Evolutionary conservation across 1,140 invertebrate species (phyloP).

Genomic region (Argopecten irradians): DNA sequence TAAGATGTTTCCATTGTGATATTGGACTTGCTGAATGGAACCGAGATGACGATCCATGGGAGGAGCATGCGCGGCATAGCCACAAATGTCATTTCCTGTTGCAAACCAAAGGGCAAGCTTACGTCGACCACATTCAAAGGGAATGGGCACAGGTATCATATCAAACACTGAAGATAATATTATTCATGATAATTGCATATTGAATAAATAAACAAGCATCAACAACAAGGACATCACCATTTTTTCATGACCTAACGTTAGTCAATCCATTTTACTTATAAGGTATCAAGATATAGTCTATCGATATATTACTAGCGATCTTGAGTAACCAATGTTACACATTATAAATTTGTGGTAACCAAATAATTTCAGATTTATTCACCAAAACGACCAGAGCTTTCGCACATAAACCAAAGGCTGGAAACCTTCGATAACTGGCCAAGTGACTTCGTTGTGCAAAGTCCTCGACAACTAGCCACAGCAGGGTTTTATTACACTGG

Average conservation of each 20-base stretch:
- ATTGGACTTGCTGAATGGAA: background rate
- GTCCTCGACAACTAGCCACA: slow-evolving; percentile 28
- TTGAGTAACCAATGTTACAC: too few species aligned
- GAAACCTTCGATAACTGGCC: slow-evolving; percentile 31
- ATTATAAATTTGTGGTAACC: too few species aligned
- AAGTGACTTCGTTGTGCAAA: background rate
- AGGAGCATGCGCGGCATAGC: slow-evolving; percentile 5
- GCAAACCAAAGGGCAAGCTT: background rate
- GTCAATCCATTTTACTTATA: too few species aligned
- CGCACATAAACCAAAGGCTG: background rate
- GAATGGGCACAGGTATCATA: background rate
- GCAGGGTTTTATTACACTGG: slow-evolving; percentile 44
- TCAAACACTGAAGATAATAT: too few species aligned
- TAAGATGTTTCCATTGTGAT: background rate
- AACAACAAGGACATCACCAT: too few species aligned
- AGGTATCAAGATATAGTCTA: too few species aligned
- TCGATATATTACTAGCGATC: too few species aligned
- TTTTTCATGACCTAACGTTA: too few species aligned
- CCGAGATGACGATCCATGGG: background rate
- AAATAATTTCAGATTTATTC: background rate
- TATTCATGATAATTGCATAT: too few species aligned
- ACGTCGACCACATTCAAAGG: background rate
- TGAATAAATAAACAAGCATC: too few species aligned
- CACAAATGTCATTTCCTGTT: slow-evolving; percentile 10
- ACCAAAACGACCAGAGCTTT: background rate